These are phyloP conservation scores for Carassius carassius DNA, from an alignment of 2,113 vertebrate species.

Conservation along the genomic window DNA sequence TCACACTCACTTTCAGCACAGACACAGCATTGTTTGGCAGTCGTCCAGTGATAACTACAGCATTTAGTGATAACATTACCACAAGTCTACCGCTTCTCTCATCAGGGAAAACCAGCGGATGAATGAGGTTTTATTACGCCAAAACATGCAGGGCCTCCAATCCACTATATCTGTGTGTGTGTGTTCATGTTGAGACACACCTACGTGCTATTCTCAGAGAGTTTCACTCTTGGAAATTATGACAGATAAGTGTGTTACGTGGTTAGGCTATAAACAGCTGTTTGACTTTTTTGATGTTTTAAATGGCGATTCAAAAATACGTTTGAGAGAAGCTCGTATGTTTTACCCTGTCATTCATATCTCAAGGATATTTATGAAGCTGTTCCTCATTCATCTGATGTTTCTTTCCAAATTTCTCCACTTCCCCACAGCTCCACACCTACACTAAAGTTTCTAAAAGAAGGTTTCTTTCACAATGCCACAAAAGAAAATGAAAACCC, in stretches of 20 bases:
- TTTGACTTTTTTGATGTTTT: neutral
- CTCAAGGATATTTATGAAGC: neutral
- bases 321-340: neutral
- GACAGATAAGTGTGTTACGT: neutral
- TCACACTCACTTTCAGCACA: conserved; percentile 52
- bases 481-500: neutral
- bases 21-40: conserved; percentile 62
- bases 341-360: neutral
- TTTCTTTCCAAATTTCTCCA: neutral
- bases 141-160: neutral
- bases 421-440: neutral
- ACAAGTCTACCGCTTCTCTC: conserved; percentile 34
- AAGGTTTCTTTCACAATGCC: neutral
- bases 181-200: neutral
- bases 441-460: neutral
- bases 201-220: neutral
- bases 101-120: conserved; percentile 27
- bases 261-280: neutral
- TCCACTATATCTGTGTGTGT: neutral
- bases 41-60: conserved; percentile 70
- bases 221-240: neutral
- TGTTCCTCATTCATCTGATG: neutral
- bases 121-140: neutral
- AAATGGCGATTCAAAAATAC: neutral
- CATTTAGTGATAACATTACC: conserved; percentile 66